Evolutionary conservation across 2,113 vertebrate species (phyloP), one percentile per base, ranked within the genome.

Genomic region (Maccullochella peelii): DNA sequence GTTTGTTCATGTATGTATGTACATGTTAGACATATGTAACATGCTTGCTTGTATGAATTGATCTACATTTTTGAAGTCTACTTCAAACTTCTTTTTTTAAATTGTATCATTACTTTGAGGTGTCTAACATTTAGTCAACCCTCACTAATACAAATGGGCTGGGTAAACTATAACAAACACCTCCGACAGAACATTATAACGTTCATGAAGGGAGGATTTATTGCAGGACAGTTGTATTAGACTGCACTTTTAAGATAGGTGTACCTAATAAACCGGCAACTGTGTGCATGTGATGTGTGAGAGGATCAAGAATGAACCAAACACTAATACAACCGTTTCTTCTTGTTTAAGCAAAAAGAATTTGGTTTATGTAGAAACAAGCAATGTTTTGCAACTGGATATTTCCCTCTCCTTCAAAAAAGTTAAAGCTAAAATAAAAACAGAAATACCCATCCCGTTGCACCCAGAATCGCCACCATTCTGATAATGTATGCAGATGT

Each of bases 281-380:
- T 59, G 68, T 62, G 62, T 44, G 50, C 20, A 2, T 23, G 59
- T 52, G 71, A 73, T 69, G 75, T 36, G 63, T 62, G 74, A 82
- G 67, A 36, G 62, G 14, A 78, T 44, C 79, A 40, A 27, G 85
- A 95, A 95, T 89, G 89, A 95, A 89, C 88, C 92, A 92, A 94
- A 94, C 91, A 95, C 89, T 90, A 83, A 80, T 72, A 91, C 85
- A 87, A 84, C 73, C 4, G 33, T 89, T 91, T 93, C 88, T 91
- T 93, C 93, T 95, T 93, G 88, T 95, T 95, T 96, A 96, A 95
- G 93, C 95, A 96, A 97, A 96, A 94, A 90, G 70, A 92, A 92
- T 97, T 96, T 97, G 95, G 96, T 97, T 97, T 96, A 96, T 97
- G 95, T 96, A 97, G 95, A 96, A 97, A 97, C 96, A 96, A 96